Base-by-base conservation (phyloP, 2,888 invertebrate genomes). In the Sclerodermus sp. region DNA sequence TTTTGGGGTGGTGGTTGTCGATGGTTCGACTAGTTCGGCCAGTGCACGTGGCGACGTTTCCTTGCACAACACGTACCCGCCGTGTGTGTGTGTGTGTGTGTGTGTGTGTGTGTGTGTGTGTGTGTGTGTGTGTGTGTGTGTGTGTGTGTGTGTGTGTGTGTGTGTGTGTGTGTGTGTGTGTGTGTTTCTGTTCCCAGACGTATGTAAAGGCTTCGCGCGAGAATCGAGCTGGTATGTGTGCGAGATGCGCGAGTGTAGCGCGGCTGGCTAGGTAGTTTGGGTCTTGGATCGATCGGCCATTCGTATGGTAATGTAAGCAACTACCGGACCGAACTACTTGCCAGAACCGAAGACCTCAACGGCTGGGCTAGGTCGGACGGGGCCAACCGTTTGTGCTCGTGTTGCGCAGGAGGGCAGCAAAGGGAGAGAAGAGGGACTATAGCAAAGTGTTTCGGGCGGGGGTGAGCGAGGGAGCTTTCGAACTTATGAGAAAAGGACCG, bases 281-380 rank as follows among this genome's bases (percentile, higher is more conserved):
- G 63, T 65, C 68, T 67, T 62, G 70, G 68, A 76, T 76, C 76
- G 76, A 76, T 75, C 72, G 72, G 56, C 75, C 73, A 78, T 78
- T 78, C 77, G 74, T 77, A 78, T 78, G 78, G 74, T 76, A 78
- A 78, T 78, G 67, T 71, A 76, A 77, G 76, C 76, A 74, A 74
- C 76, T 75, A 73, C 73, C 73, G 74, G 70, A 73, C 73, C 73
- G 68, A 73, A 73, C 71, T 71, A 70, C 74, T 72, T 71, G 69
- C 66, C 68, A 62, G 67, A 67, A 61, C 61, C 65, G 65, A 69
- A 66, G 66, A 62, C 55, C 68, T 59, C 59, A 59, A 55, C 55
- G 55, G 57, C 49, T 18, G 37, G 23, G 34, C 4, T n/a, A 12
- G 34, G 34, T 12, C 12, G 34, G 34, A 34, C n/a, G 6, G 34